Percentiles rank a stretch among this genome's conserved stretches.
phyloP scores from a whole-genome alignment of 1,140 invertebrate genomes.

The Drosophila melanica region DNA sequence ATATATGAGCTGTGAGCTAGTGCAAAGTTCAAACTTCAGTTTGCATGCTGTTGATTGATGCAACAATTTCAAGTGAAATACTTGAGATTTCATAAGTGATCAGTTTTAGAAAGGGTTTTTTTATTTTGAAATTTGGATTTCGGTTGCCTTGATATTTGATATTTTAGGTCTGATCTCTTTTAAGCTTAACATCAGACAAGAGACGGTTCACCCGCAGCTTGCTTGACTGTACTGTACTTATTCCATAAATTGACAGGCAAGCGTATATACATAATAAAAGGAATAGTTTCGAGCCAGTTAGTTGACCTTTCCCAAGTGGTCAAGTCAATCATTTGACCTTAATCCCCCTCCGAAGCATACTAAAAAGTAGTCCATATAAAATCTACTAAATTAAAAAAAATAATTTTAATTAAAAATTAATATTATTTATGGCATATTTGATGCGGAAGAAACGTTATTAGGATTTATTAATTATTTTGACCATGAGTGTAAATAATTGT shows the following conservation, averaged over 20 bases:
- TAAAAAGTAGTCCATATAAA: too few relatives aligned
- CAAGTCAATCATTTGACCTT: too few relatives aligned
- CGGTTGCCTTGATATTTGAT: conserved; percentile 35
- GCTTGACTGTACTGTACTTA: background rate
- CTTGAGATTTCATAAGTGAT: conserved; percentile 4
- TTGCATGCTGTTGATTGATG: conserved; percentile 27
- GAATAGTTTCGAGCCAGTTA: too few relatives aligned
- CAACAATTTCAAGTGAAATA: conserved; percentile 26
- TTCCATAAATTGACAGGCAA: background rate
- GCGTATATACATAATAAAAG: background rate
- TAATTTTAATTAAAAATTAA: too few relatives aligned
- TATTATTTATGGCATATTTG: too few relatives aligned
- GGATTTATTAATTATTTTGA: too few relatives aligned
- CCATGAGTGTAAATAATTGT: background rate
- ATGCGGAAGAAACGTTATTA: too few relatives aligned
- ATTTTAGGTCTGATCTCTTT: conserved; percentile 4
- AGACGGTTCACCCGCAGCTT: background rate
- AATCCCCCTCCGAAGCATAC: too few relatives aligned
- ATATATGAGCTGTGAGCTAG: background rate
- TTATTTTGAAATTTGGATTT: conserved; percentile 1
- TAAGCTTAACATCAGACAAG: background rate
- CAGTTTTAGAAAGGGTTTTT: conserved; percentile 39
- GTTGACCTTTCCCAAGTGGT: too few relatives aligned
- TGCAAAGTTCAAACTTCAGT: conserved; percentile 24
- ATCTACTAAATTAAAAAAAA: too few relatives aligned